Evolutionary conservation across 1,140 invertebrate genomes (phyloP).

Genomic region (Homarus americanus): DNA sequence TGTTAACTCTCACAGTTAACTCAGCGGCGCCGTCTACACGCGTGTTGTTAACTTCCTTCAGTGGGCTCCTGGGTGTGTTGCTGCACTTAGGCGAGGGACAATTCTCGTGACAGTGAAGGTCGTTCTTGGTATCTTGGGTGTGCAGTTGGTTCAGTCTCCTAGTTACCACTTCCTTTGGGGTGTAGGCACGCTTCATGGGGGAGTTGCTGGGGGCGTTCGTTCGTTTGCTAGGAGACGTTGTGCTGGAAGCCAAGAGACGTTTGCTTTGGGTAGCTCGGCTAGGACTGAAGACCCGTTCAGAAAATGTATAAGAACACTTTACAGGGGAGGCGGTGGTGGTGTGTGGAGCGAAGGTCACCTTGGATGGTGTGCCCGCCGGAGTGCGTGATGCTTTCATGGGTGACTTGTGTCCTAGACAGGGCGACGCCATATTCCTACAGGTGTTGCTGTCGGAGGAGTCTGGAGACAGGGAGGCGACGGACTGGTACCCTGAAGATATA

Average conservation of each 20-base stretch:
- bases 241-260: not conserved
- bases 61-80: not conserved
- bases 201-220: not conserved
- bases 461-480: not conserved
- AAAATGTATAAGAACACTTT: not conserved
- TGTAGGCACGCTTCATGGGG: too few relatives aligned
- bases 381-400: not conserved
- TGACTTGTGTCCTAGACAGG: not conserved
- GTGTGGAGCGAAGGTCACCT: not conserved
- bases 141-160: not conserved
- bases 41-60: not conserved
- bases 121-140: too few relatives aligned
- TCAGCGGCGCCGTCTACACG: not conserved
- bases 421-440: too few relatives aligned
- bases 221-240: not conserved
- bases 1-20: not conserved
- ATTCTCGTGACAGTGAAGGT: too few relatives aligned
- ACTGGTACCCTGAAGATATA: constrained; percentile 9
- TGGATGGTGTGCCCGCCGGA: not conserved
- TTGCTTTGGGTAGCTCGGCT: constrained; percentile 14
- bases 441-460: not conserved
- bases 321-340: not conserved
- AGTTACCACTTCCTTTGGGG: too few relatives aligned
- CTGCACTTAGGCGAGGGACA: too few relatives aligned
- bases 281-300: not conserved